phyloP scores from a whole-genome alignment of 2,797 vertebrate genomes.

The Buceros bicornis region DNA sequence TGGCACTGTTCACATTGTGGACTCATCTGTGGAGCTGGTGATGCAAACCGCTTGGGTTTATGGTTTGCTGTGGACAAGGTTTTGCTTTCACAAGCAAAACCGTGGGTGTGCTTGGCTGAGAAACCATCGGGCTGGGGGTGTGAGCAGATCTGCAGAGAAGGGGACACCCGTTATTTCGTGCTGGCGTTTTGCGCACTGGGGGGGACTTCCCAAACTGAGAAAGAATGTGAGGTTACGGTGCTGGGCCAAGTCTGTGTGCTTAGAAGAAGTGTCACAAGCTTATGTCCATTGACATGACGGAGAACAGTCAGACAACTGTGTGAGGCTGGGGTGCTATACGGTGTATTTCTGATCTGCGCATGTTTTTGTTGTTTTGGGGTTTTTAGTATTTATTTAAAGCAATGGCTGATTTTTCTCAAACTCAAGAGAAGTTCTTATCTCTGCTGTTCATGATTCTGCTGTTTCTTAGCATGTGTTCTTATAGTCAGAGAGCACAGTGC shows the following conservation, averaged over 20 bases:
- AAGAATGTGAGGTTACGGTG: neutral
- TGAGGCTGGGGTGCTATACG: neutral
- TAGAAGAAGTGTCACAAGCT: neutral
- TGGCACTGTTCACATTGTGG: accelerated
- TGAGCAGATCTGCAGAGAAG: neutral
- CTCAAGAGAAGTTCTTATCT: neutral
- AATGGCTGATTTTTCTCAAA: accelerated
- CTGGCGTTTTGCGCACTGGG: neutral
- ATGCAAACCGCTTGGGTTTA: accelerated
- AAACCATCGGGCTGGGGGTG: accelerated
- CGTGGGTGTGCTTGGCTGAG: neutral
- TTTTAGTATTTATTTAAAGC: neutral
- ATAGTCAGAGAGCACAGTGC: neutral
- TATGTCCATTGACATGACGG: neutral
- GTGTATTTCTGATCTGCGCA: neutral
- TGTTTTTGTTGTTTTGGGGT: neutral
- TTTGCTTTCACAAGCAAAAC: neutral
- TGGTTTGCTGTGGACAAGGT: accelerated
- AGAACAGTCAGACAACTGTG: accelerated
- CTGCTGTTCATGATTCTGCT: neutral
- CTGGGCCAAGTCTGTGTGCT: neutral
- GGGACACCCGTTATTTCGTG: accelerated
- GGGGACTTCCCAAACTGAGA: neutral
- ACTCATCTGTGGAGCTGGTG: accelerated
- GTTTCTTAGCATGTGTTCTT: neutral